Conservation (phyloP, 2,113 vertebrate genomes). For the Theristicus caerulescens region DNA sequence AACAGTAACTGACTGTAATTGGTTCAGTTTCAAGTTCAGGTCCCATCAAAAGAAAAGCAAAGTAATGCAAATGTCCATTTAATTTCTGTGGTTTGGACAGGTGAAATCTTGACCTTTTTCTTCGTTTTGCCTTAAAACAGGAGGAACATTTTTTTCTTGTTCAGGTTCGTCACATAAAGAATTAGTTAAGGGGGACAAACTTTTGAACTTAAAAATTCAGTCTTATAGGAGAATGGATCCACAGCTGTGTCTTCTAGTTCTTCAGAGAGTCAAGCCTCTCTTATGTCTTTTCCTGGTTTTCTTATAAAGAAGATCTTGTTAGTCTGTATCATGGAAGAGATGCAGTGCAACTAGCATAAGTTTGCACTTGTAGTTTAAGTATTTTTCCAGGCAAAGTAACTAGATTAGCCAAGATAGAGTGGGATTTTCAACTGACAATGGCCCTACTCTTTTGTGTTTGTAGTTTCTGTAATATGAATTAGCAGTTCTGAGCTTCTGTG, state of each 20-base stretch:
- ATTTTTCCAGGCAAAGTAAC: background rate
- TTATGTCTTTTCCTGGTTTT: background rate
- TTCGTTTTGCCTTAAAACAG: background rate
- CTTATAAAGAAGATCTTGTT: background rate
- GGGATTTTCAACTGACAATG: background rate
- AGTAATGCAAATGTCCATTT: background rate
- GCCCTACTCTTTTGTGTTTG: background rate
- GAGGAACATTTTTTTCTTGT: background rate
- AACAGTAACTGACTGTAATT: background rate
- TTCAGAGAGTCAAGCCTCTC: background rate
- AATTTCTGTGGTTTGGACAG: background rate
- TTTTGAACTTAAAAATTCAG: background rate
- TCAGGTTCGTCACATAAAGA: background rate
- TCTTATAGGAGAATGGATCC: background rate
- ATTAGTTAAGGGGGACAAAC: background rate
- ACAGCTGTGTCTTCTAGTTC: background rate
- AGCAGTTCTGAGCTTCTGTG: background rate
- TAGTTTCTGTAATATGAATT: background rate
- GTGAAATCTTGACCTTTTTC: background rate
- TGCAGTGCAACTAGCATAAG: background rate
- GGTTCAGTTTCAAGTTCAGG: background rate
- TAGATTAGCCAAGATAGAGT: background rate
- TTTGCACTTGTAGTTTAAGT: background rate
- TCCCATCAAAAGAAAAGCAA: background rate
- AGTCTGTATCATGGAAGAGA: background rate